Evolutionary conservation across 2,888 invertebrate species (phyloP).

Genomic region (Eremobia ochroleuca): DNA sequence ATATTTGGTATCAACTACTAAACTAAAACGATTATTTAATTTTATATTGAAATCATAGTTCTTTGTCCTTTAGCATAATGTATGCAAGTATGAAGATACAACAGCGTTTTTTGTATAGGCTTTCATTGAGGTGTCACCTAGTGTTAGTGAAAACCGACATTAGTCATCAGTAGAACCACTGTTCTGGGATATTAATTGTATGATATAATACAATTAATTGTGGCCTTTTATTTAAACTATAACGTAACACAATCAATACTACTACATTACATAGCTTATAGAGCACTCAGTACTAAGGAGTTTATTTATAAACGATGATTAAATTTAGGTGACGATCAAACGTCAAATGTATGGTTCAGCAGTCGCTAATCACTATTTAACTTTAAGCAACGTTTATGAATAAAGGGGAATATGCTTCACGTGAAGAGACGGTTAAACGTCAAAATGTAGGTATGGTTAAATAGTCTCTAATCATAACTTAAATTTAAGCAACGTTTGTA

Average conservation of each 20-base stretch:
- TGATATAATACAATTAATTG: slow-evolving; percentile 17
- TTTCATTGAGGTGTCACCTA: background rate
- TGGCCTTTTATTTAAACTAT: background rate
- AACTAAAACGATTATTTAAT: slow-evolving; percentile 22
- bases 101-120: background rate
- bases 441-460: background rate
- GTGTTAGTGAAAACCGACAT: background rate
- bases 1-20: slow-evolving; percentile 57
- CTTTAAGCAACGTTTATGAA: too few relatives aligned
- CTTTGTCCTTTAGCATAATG: slow-evolving; percentile 23
- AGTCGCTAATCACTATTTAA: background rate
- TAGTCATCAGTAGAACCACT: background rate
- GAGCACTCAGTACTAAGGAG: slow-evolving; percentile 19
- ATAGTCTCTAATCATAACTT: background rate
- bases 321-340: background rate
- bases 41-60: slow-evolving; percentile 14
- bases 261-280: slow-evolving; percentile 17
- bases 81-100: background rate
- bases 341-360: background rate
- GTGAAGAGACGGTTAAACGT: background rate
- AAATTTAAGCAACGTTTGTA: background rate
- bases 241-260: slow-evolving; percentile 5
- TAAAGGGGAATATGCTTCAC: background rate
- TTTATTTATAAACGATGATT: background rate
- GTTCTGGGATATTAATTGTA: slow-evolving; percentile 11